phyloP scores from a whole-genome alignment of 1,140 invertebrate genomes.

The Octopus sinensis region DNA sequence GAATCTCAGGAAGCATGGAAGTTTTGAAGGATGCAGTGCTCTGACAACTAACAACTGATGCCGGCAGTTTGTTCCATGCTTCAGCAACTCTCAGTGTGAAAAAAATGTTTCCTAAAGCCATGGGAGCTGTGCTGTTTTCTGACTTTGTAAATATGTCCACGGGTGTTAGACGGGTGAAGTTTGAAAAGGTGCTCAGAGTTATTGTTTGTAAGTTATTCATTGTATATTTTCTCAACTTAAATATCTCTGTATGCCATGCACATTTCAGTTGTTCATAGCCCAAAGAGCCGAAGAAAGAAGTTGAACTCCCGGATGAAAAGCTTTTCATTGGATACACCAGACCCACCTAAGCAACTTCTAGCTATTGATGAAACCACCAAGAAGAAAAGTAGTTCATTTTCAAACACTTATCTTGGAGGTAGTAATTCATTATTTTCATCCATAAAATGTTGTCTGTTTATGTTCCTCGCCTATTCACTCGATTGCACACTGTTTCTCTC shows the following conservation, averaged over 20 bases:
- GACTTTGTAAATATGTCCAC: too few species aligned
- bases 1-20: too few species aligned
- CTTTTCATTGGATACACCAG: conserved; percentile 90
- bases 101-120: too few species aligned
- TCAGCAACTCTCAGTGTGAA: too few species aligned
- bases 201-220: too few species aligned
- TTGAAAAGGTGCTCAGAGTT: too few species aligned
- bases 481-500: not conserved
- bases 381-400: conserved; percentile 60
- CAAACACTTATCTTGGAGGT: conserved; percentile 52
- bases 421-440: conserved; percentile 3
- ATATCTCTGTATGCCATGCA: not conserved
- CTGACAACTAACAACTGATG: too few species aligned
- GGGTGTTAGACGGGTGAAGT: too few species aligned
- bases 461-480: not conserved
- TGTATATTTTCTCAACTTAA: too few species aligned
- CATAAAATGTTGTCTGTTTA: not conserved
- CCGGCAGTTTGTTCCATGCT: too few species aligned
- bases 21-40: too few species aligned
- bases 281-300: conserved; percentile 77
- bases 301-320: conserved; percentile 96
- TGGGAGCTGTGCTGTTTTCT: too few species aligned
- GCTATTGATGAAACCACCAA: conserved; percentile 69
- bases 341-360: conserved; percentile 76
- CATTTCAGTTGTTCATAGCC: conserved; percentile 85